Conservation (phyloP, 2,113 vertebrate genomes). For the Okapia johnstoni region DNA sequence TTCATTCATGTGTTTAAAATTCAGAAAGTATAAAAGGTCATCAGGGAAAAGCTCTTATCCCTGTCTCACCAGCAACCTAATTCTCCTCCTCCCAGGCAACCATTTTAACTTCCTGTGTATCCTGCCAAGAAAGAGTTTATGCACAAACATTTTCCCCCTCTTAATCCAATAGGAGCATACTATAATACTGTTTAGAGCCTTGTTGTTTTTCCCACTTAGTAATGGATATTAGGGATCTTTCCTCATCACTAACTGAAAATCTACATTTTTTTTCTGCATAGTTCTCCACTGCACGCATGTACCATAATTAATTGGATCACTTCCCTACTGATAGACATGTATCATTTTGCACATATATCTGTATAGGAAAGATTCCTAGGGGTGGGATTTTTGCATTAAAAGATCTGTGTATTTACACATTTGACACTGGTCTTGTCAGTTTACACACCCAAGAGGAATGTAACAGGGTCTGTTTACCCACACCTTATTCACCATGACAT, state of each 20-base stretch:
- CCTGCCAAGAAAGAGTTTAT: background rate
- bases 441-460: background rate
- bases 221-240: background rate
- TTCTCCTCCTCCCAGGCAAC: background rate
- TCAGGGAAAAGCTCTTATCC: background rate
- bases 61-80: background rate
- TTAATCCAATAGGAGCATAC: background rate
- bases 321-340: background rate
- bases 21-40: background rate
- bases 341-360: background rate
- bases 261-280: background rate
- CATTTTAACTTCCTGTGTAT: background rate
- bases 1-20: background rate
- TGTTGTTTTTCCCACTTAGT: background rate
- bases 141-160: background rate
- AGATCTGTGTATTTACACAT: background rate
- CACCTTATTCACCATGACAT: background rate
- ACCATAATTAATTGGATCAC: background rate
- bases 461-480: background rate
- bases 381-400: background rate
- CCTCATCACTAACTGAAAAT: background rate
- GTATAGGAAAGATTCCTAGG: background rate
- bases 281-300: background rate
- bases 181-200: background rate
- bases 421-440: background rate